A percentile compares a stretch with the other conserved stretches of the same genome.
Evolutionary conservation across 2,888 invertebrate genomes (phyloP).

Genomic region (Sesamia inferens): DNA sequence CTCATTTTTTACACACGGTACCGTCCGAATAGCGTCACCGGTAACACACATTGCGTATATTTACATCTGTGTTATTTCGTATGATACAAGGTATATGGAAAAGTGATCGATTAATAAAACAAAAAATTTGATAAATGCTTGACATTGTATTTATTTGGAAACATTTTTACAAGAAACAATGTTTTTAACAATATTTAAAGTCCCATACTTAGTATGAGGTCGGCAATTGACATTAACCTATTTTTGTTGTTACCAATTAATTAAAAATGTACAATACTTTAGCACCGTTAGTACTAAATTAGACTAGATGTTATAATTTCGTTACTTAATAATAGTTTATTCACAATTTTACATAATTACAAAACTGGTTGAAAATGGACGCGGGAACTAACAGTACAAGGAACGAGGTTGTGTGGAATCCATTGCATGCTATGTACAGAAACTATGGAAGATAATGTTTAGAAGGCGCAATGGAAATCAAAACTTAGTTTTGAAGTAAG

Average conservation of each 20-base stretch:
- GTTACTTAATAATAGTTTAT: slow-evolving; percentile 72
- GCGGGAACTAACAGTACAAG: slow-evolving; percentile 37
- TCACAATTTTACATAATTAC: slow-evolving; percentile 78
- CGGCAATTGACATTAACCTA: slow-evolving; percentile 83
- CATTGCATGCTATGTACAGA: slow-evolving; percentile 53
- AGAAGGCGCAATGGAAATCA: slow-evolving; percentile 44
- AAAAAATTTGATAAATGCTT: slow-evolving; percentile 81
- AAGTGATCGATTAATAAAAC: slow-evolving; percentile 73
- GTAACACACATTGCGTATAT: no score
- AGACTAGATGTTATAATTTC: slow-evolving; percentile 86
- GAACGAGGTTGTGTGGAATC: slow-evolving; percentile 31
- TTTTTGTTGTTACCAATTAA: slow-evolving; percentile 64
- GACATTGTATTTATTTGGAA: slow-evolving; percentile 87
- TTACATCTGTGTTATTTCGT: background rate
- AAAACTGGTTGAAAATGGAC: slow-evolving; percentile 41
- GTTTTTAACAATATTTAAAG: slow-evolving; percentile 81
- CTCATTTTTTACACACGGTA: no score
- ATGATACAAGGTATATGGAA: background rate
- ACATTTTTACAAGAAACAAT: slow-evolving; percentile 89
- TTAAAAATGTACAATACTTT: slow-evolving; percentile 85
- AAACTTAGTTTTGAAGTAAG: slow-evolving; percentile 19
- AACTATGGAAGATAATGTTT: slow-evolving; percentile 32
- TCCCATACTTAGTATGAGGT: slow-evolving; percentile 84
- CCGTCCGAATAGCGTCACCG: no score
- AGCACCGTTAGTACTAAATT: slow-evolving; percentile 89